These are phyloP conservation scores for Hirundo rustica DNA, from an alignment of 2,797 vertebrate species.

Conservation along the genomic window DNA sequence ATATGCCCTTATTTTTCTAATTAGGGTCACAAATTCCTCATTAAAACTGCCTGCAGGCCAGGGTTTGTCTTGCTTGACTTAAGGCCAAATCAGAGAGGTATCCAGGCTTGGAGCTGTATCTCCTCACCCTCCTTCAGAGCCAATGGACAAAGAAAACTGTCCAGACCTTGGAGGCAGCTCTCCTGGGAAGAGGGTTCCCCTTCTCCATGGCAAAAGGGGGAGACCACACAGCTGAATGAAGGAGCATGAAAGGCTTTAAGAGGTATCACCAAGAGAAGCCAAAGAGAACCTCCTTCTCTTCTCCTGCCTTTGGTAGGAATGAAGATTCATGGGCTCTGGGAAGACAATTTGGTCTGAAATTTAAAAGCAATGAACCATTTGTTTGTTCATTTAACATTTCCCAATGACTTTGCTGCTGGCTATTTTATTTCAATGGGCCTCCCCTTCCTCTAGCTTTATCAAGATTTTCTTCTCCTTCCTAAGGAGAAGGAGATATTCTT, in stretches of 20 bases:
- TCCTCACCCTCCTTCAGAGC: background rate
- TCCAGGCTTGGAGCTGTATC: background rate
- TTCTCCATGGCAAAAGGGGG: background rate
- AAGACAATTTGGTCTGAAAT: background rate
- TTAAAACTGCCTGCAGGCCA: conserved; percentile 14
- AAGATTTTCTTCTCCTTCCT: background rate
- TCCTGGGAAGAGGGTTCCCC: background rate
- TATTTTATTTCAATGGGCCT: background rate
- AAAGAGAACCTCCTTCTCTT: background rate
- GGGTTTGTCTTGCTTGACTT: conserved; percentile 34
- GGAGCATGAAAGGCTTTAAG: background rate
- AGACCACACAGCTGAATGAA: background rate
- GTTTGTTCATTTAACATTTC: conserved; percentile 20
- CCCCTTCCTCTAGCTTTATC: background rate
- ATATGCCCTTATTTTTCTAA: conserved; percentile 38
- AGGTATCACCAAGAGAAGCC: background rate
- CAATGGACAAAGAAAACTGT: background rate
- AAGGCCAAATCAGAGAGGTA: background rate
- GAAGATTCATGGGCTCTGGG: background rate
- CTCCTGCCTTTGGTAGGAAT: background rate
- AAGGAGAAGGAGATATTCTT: background rate
- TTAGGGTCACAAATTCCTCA: background rate
- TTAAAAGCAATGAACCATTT: background rate
- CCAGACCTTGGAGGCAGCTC: background rate
- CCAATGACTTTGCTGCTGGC: background rate